Evolutionary conservation across 2,888 invertebrate genomes (phyloP), one percentile per base, ranked within the genome.

Genomic region (Xylota sylvarum): DNA sequence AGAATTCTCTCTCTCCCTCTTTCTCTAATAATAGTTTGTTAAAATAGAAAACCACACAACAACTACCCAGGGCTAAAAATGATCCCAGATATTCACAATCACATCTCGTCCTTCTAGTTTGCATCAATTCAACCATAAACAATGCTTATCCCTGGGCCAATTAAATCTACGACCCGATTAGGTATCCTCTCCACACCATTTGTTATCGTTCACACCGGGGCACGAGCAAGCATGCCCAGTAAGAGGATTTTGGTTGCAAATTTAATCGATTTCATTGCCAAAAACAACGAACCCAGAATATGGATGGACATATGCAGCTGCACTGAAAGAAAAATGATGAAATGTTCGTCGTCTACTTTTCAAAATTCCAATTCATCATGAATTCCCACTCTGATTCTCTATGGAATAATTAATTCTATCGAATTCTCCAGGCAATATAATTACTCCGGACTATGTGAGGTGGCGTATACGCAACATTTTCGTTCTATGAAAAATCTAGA

Each of bases 101-200:
- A 58, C 27, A 62, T 32, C 4, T 35, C 55, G 40, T 79, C 52
- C 46, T 62, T 79, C 64, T 50, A 50, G 32, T 62, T 69, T 55
- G 32, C 19, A 35, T 56, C 48, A 70, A 55, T 23, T 65, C 52
- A 78, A 67, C 46, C 46, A 50, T 72, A 46, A 72, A 78, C 40
- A 84, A 55, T 79, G 62, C 19, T 52, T 64, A 50, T 48, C 84
- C 79, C 35, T 62, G 23, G 56, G 79, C 46, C 62, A 74, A 62
- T 69, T 30, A 62, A 84, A 79, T 79, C 55, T 50, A 73, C 62
- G 56, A 67, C 55, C 67, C 62, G 69, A 84, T 74, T 79, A 64
- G 56, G 10, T 48, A 27, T 35, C 7, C 40, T 67, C 37, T 67
- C 58, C 37, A 56, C 60, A 40, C 32, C 67, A 72, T 73, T 73